phyloP scores from a whole-genome alignment of 1,140 invertebrate species.

The Drosophila takahashii region DNA sequence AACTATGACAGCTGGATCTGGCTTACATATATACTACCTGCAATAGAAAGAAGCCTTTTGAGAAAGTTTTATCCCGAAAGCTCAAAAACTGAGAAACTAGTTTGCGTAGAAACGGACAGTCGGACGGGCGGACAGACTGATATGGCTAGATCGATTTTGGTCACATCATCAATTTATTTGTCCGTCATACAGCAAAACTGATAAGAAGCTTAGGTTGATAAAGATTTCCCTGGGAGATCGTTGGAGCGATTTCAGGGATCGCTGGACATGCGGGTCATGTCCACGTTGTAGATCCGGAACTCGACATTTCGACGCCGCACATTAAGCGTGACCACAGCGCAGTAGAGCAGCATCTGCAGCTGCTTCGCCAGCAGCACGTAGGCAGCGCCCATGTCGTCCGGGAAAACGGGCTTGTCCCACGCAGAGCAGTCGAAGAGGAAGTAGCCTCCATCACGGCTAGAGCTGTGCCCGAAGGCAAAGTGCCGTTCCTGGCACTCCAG shows the following conservation, averaged over 20 bases:
- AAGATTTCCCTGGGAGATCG: neutral
- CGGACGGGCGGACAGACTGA: too few species aligned
- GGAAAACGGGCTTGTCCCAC: conserved; percentile 86
- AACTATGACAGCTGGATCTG: too few species aligned
- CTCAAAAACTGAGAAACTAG: too few species aligned
- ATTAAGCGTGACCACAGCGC: neutral
- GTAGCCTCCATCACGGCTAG: conserved; percentile 42
- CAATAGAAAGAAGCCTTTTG: too few species aligned
- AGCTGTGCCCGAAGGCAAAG: conserved; percentile 86
- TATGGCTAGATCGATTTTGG: too few species aligned
- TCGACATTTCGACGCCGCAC: neutral
- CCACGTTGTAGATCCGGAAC: conserved; percentile 1
- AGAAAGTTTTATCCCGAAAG: too few species aligned
- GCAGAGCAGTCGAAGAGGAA: conserved; percentile 87
- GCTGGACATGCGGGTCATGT: neutral
- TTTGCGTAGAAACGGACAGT: too few species aligned
- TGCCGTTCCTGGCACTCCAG: conserved; percentile 85
- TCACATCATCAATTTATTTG: neutral
- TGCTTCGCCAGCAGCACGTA: neutral
- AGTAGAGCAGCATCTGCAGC: neutral
- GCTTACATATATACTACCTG: too few species aligned
- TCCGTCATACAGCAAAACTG: too few species aligned
- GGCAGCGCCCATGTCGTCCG: conserved; percentile 84
- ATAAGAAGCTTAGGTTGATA: neutral
- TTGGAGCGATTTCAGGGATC: too few species aligned